Evolutionary conservation across 2,797 vertebrate genomes (phyloP), one percentile per base, ranked within the genome.

Genomic region (Peromyscus eremicus): DNA sequence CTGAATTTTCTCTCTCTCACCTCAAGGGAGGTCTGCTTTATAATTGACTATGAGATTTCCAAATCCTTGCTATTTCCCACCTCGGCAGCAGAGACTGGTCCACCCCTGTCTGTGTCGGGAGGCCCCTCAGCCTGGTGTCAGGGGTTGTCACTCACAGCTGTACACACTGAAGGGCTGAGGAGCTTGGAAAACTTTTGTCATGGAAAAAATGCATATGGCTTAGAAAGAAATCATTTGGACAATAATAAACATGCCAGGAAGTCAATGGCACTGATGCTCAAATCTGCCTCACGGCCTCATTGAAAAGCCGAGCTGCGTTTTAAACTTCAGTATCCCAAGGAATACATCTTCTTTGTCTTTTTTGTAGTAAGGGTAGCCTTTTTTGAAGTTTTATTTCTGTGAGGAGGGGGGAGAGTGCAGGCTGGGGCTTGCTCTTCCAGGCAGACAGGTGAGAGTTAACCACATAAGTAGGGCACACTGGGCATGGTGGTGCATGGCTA

Each of bases 41-140:
- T 89, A 91, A 76, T 0, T 95, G 96, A 97, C 84, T 64, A n/a
- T 95, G 95, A 90, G 82, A 97, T 97, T 98, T 98, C 97, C 95
- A 97, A 96, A 97, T 82, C 13, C 89, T 70, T 43, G 46, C 11
- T 76, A 60, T 89, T 84, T 96, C 37, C 93, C 90, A 94, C 87
- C 77, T 93, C 97, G 96, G 96, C 93, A 81, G 37, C 34, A 2
- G 40, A 4, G 52, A 14, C 0, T 3, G 16, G 13, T 40, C 37
- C 25, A 66, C 68, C 92, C 75, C 75, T 88, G 70, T 86, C 83
- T 92, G 75, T 87, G 40, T 32, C 5, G 43, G 77, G 66, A 83
- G 40, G 76, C 40, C 40, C 46, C 46, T 70, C 2, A 0, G 12
- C 79, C 55, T 34, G 23, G 71, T 34, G 46, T 80, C 71, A 29